Evolutionary conservation across 2,113 vertebrate species (phyloP), one percentile per base, ranked within the genome.

Genomic region (Colossoma macropomum): DNA sequence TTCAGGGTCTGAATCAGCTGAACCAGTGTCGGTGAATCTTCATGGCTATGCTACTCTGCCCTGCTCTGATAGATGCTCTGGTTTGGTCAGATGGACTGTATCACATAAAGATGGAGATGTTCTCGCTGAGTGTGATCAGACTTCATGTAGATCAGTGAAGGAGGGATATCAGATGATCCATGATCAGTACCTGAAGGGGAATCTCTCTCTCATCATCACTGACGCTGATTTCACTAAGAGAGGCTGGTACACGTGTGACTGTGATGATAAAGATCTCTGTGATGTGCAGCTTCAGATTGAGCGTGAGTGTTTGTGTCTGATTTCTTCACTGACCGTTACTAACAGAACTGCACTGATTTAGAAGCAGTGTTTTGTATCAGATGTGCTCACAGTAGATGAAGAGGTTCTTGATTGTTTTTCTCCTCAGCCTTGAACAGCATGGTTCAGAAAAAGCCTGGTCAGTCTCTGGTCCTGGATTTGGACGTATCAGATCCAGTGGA

Each of bases 181-280:
- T 45, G 41, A 45, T 41, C 56, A 62, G 32, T 76, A 45, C 34
- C 13, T 21, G 56, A 0, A 45, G n/a, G 75, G 75, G n/a, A 45
- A 76, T 19, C 15, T 60, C 8, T 76, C 75, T 27, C 75, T 76
- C 56, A 28, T 28, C 56, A 21, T 76, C 21, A 12, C 74, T 27
- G 74, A n/a, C 3, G 74, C 74, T 19, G 74, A 62, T 25, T 62
- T 62, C 56, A 41, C 32, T 30, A 59, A 75, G 50, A 75, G 73
- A 32, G 56, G n/a, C 21, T 11, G 8, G 10, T 75, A 59, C 52
- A 23, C 23, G 0, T 59, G 52, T 30, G 27, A 75, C 2, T 75
- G 73, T 75, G 28, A 21, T 11, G 11, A 13, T 32, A 28, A n/a
- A 56, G 52, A 75, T 52, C 8, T 21, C 52, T 34, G 17, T 12